A percentile compares a stretch with the other conserved stretches of the same genome.
These are phyloP conservation scores for Hartigia nigra DNA, from an alignment of 2,888 invertebrate species.

Conservation along the genomic window DNA sequence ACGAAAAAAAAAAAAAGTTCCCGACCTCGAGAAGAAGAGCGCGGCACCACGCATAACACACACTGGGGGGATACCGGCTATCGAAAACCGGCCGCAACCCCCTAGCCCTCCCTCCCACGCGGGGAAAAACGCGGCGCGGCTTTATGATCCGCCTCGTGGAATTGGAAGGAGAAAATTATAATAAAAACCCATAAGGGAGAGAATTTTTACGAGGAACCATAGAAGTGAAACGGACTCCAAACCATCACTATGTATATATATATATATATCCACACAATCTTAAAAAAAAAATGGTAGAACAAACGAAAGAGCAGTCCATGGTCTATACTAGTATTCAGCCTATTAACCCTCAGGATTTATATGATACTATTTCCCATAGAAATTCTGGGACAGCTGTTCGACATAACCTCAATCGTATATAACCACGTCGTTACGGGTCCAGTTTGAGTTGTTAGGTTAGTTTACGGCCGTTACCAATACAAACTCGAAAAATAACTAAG, in stretches of 20 bases:
- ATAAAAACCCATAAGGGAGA: background rate
- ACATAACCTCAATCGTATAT: background rate
- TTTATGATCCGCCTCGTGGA: slow-evolving; percentile 1
- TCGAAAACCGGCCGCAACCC: background rate
- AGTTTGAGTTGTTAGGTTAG: background rate
- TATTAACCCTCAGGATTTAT: background rate
- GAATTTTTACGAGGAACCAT: slow-evolving; percentile 2
- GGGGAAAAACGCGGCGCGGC: slow-evolving; percentile 19
- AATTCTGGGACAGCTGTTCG: no score
- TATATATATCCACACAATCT: background rate
- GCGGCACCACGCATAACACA: background rate
- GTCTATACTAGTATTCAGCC: background rate
- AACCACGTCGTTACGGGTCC: background rate
- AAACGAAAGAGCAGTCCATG: background rate
- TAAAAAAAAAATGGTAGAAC: background rate
- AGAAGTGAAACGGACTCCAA: background rate
- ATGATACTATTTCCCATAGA: background rate
- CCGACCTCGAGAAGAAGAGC: background rate
- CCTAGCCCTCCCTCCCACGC: slow-evolving; percentile 19
- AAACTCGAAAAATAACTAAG: background rate
- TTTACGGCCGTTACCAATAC: background rate
- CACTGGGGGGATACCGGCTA: background rate
- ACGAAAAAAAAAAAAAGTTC: background rate
- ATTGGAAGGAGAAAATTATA: slow-evolving; percentile 2
- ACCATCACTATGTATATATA: background rate